phyloP scores from a whole-genome alignment of 2,888 invertebrate species.

The Drosophila subquinaria region DNA sequence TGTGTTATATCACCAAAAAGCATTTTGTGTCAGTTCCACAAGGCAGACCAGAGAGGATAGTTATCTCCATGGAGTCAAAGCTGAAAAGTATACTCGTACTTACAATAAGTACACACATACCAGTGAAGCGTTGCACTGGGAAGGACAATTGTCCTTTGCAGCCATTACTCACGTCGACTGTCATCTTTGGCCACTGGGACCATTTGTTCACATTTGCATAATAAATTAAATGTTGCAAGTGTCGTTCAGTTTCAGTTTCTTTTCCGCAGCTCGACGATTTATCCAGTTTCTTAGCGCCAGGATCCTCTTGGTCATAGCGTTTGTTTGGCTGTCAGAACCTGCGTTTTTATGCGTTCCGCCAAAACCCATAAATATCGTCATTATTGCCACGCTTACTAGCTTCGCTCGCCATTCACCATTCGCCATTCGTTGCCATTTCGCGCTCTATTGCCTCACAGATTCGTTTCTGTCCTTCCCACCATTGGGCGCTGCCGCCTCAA shows the following conservation, averaged over 20 bases:
- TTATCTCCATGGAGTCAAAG: constrained; percentile 41
- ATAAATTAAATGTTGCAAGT: constrained; percentile 82
- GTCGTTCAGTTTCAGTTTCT: constrained; percentile 65
- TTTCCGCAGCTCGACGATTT: constrained; percentile 51
- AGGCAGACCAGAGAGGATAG: constrained; percentile 27
- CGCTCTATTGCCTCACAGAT: constrained; percentile 47
- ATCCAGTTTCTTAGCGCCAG: constrained; percentile 37
- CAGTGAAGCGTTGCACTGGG: constrained; percentile 31
- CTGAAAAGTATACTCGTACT: constrained; percentile 32
- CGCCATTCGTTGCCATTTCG: constrained; percentile 46
- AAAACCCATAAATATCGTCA: constrained; percentile 75
- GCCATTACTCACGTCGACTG: constrained; percentile 73
- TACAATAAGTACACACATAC: constrained; percentile 13
- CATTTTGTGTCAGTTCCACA: constrained; percentile 28
- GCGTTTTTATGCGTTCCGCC: constrained; percentile 72
- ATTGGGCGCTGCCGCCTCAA: constrained; percentile 36
- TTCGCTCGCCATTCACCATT: constrained; percentile 23
- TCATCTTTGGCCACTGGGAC: constrained; percentile 75
- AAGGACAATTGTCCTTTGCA: constrained; percentile 58
- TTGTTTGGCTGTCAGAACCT: constrained; percentile 55
- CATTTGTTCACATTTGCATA: constrained; percentile 82
- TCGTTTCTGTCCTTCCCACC: constrained; percentile 29
- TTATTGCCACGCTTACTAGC: constrained; percentile 65
- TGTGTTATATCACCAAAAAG: constrained; percentile 25
- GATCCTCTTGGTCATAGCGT: constrained; percentile 19